Evolutionary conservation across 2,888 invertebrate genomes (phyloP).

Genomic region (Acheta domesticus): DNA sequence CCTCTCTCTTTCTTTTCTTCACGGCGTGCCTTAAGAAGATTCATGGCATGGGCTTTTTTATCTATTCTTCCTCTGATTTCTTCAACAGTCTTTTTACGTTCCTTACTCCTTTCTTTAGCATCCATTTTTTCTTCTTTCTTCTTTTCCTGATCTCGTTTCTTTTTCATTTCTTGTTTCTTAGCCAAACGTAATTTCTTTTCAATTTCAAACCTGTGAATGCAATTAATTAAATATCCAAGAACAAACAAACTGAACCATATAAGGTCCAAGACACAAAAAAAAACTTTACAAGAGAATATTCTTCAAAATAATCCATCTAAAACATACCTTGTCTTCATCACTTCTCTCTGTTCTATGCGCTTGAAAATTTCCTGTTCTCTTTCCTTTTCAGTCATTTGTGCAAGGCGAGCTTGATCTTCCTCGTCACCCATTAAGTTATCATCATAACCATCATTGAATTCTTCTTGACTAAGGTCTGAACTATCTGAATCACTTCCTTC

Average conservation of each 20-base stretch:
- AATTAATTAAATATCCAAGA: neutral
- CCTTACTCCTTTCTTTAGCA: conserved; percentile 74
- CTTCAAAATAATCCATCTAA: neutral
- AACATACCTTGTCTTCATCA: conserved; percentile 77
- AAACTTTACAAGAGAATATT: neutral
- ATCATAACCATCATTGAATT: conserved; percentile 95
- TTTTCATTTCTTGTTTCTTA: conserved; percentile 68
- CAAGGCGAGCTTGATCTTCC: conserved; percentile 84
- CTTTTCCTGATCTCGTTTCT: conserved; percentile 51
- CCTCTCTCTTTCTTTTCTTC: conserved; percentile 82
- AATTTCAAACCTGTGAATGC: conserved; percentile 75
- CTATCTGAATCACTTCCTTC: conserved; percentile 60
- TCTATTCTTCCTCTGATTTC: conserved; percentile 74
- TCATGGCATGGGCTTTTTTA: conserved; percentile 90
- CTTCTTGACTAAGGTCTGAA: conserved; percentile 69
- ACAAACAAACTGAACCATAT: neutral
- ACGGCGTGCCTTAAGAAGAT: conserved; percentile 80
- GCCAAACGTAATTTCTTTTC: conserved; percentile 87
- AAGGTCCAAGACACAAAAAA: neutral
- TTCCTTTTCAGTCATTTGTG: conserved; percentile 93
- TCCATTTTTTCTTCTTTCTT: conserved; percentile 55
- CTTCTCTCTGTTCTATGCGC: conserved; percentile 89
- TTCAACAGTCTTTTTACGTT: conserved; percentile 86
- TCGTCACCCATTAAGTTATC: conserved; percentile 97
- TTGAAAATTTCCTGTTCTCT: conserved; percentile 96